Conservation (phyloP, 2,888 invertebrate genomes). For the Aleiodes testaceus region DNA sequence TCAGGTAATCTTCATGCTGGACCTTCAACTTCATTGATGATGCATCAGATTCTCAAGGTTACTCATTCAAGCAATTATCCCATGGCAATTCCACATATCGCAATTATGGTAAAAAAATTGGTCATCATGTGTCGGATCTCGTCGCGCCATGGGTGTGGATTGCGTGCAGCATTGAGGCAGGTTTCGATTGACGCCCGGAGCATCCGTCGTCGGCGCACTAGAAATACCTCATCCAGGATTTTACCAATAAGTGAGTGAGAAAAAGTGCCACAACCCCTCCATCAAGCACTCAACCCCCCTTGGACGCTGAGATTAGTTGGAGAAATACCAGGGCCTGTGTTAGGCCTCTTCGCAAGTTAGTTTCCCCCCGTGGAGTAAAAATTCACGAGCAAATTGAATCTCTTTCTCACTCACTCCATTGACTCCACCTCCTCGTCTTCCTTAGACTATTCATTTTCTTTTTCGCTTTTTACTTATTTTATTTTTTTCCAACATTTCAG, state of each 20-base stretch:
- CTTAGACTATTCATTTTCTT: constrained; percentile 1
- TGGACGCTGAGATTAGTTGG: constrained; percentile 39
- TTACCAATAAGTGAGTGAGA: constrained; percentile 24
- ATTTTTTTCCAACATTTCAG: constrained; percentile 13
- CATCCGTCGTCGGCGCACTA: constrained; percentile 54
- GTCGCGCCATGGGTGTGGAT: constrained; percentile 40
- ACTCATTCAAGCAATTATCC: too few relatives aligned
- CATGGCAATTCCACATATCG: too few relatives aligned
- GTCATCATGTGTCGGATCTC: constrained; percentile 36
- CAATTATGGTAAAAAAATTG: constrained; percentile 17
- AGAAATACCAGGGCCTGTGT: constrained; percentile 21
- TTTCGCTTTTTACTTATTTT: constrained; percentile 14
- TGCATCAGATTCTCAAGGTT: too few relatives aligned
- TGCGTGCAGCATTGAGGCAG: constrained; percentile 46
- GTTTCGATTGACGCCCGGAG: constrained; percentile 55
- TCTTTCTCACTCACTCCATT: constrained; percentile 24
- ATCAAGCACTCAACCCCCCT: constrained; percentile 44
- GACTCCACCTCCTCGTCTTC: background rate
- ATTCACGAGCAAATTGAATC: constrained; percentile 56
- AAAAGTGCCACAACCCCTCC: constrained; percentile 25
- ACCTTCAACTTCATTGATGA: too few relatives aligned
- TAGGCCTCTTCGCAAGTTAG: constrained; percentile 15
- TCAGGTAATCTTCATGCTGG: too few relatives aligned
- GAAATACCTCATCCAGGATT: too few relatives aligned
- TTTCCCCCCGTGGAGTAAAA: constrained; percentile 39